A percentile compares a stretch with the other conserved stretches of the same genome.
phyloP scores from a whole-genome alignment of 2,113 vertebrate species.

The Tamias sibiricus region DNA sequence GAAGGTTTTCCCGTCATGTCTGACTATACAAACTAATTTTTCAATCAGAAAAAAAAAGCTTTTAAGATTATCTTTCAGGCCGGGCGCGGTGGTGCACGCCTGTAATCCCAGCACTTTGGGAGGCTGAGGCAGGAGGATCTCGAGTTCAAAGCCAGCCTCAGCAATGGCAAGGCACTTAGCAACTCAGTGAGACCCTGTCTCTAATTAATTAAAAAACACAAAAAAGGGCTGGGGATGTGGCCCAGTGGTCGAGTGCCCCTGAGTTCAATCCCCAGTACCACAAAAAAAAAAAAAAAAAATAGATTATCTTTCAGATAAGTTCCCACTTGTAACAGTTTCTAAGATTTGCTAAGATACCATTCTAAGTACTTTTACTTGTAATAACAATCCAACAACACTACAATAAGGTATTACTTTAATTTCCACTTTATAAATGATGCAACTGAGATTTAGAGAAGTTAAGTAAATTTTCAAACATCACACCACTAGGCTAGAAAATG shows the following conservation, averaged over 20 bases:
- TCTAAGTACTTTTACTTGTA: background rate
- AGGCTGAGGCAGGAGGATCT: too few relatives aligned
- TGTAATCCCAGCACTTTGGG: too few relatives aligned
- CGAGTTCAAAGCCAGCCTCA: too few relatives aligned
- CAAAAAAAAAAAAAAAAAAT: background rate
- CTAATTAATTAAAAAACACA: too few relatives aligned
- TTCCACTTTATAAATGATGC: background rate
- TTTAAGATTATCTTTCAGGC: constrained; percentile 27
- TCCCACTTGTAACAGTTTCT: background rate
- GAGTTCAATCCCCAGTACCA: too few relatives aligned
- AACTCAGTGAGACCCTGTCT: too few relatives aligned
- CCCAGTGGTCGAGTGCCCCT: too few relatives aligned
- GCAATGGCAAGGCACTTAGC: too few relatives aligned
- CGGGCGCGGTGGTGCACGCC: too few relatives aligned
- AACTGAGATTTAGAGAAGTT: background rate
- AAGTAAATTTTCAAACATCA: constrained; percentile 1
- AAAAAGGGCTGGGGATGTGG: too few relatives aligned
- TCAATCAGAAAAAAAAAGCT: constrained; percentile 50
- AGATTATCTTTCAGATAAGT: background rate
- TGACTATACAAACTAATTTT: background rate
- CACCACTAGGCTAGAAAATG: background rate
- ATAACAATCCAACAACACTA: background rate
- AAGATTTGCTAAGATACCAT: background rate
- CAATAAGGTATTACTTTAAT: background rate
- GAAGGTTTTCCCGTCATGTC: background rate